phyloP scores from a whole-genome alignment of 2,797 vertebrate species.

The Pseudopleuronectes americanus region DNA sequence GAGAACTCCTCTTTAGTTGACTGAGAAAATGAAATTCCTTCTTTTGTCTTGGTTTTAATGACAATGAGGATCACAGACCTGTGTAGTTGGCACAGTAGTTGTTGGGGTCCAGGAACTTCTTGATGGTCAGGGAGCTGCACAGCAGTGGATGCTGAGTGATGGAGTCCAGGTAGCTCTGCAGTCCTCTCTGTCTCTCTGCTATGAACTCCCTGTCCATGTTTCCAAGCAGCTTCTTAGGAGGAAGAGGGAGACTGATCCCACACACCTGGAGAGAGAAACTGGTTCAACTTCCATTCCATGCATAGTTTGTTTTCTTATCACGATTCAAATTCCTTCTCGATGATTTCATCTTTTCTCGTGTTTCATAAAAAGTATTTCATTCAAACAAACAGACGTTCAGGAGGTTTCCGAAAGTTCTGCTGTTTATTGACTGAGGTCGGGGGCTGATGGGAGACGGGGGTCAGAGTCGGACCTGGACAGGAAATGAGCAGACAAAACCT shows the following conservation, averaged over 20 bases:
- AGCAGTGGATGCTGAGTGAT: slow-evolving; percentile 94
- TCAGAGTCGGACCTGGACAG: slow-evolving; percentile 26
- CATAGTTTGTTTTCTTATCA: background rate
- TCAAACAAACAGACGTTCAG: background rate
- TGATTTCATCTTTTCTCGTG: too few species aligned
- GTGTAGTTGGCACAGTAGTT: slow-evolving; percentile 96
- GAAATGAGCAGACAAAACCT: slow-evolving; percentile 54
- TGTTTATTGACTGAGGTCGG: background rate
- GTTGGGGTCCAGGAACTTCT: slow-evolving; percentile 96
- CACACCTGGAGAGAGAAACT: slow-evolving; percentile 83
- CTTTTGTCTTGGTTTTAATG: background rate
- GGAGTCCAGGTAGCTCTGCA: slow-evolving; percentile 94
- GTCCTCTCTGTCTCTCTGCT: slow-evolving; percentile 94
- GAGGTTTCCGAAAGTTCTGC: too few species aligned
- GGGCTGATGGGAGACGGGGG: background rate
- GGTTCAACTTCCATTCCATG: background rate
- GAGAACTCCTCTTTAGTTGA: background rate
- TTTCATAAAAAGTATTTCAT: too few species aligned
- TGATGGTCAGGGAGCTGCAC: slow-evolving; percentile 89
- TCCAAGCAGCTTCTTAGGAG: slow-evolving; percentile 96
- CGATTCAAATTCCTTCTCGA: too few species aligned
- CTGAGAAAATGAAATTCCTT: too few species aligned
- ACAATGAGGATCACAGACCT: slow-evolving; percentile 76
- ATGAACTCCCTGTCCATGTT: slow-evolving; percentile 99
- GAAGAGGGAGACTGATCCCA: slow-evolving; percentile 91